Conservation (phyloP, 2,888 invertebrate genomes). For the Ctenicera cuprea region DNA sequence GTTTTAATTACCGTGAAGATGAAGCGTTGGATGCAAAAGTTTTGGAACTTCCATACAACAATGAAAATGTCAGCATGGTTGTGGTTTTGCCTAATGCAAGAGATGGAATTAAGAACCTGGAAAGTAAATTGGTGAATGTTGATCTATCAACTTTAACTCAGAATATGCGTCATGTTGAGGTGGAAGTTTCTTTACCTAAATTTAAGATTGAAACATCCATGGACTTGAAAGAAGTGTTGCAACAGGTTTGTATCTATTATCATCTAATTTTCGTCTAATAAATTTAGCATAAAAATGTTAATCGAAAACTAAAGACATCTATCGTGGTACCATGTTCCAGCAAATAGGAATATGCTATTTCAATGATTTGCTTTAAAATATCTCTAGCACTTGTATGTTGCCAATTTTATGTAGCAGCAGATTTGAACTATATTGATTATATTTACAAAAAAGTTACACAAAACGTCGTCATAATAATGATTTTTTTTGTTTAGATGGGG, state of each 20-base stretch:
- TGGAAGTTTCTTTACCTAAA: conserved; percentile 84
- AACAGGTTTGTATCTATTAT: conserved; percentile 75
- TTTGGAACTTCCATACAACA: conserved; percentile 83
- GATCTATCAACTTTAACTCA: conserved; percentile 75
- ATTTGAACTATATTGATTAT: too few species aligned
- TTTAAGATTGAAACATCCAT: conserved; percentile 87
- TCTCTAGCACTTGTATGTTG: too few species aligned
- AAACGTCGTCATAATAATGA: not conserved
- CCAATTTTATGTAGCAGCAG: too few species aligned
- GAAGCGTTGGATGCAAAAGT: conserved; percentile 77
- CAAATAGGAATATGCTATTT: too few species aligned
- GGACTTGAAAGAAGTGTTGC: conserved; percentile 78
- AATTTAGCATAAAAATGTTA: too few species aligned
- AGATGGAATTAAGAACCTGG: conserved; percentile 79
- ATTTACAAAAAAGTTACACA: too few species aligned
- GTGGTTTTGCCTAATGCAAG: conserved; percentile 83
- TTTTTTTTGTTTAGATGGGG: conserved; percentile 78
- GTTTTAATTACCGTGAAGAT: conserved; percentile 74
- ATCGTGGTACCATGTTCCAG: too few species aligned
- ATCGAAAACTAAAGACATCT: too few species aligned
- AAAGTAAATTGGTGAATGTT: conserved; percentile 76
- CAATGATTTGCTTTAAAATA: too few species aligned
- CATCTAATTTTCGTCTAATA: too few species aligned
- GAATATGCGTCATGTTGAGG: conserved; percentile 74
- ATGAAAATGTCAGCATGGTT: conserved; percentile 82